Conservation (phyloP, 1,140 invertebrate genomes). For the Lethocerus indicus region DNA sequence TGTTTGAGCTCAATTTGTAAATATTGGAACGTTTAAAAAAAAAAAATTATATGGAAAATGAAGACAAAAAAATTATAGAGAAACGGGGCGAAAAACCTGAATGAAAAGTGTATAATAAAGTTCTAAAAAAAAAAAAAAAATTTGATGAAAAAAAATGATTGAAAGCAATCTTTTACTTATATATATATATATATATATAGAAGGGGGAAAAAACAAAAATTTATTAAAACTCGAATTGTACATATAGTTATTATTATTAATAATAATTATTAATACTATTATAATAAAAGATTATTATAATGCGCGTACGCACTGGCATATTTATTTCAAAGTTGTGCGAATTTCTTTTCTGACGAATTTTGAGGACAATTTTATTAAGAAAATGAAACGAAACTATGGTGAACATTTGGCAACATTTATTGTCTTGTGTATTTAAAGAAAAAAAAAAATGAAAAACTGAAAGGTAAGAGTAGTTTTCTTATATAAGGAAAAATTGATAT, state of each 20-base stretch:
- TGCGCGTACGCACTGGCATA: not conserved
- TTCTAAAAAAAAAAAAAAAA: not conserved
- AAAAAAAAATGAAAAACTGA: no score
- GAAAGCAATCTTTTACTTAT: constrained; percentile 10
- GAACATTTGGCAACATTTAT: constrained; percentile 6
- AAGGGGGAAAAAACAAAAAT: no score
- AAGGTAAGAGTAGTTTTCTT: constrained; percentile 13
- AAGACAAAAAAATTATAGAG: no score
- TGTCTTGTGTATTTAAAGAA: constrained; percentile 13
- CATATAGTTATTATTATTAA: constrained; percentile 5
- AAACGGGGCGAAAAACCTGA: no score
- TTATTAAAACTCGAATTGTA: no score
- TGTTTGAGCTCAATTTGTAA: constrained; percentile 14
- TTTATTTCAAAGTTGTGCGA: constrained; percentile 12
- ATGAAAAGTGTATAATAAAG: no score
- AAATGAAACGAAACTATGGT: no score
- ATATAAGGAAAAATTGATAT: constrained; percentile 7
- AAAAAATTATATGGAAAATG: not conserved
- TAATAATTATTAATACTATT: constrained; percentile 1
- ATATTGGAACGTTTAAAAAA: not conserved
- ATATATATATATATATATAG: no score
- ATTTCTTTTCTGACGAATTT: constrained; percentile 5
- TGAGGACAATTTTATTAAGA: constrained; percentile 8
- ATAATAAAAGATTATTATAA: not conserved
- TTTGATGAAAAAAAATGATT: constrained; percentile 3